Conservation (phyloP, 2,888 invertebrate species). For the Parelbella ahira region DNA sequence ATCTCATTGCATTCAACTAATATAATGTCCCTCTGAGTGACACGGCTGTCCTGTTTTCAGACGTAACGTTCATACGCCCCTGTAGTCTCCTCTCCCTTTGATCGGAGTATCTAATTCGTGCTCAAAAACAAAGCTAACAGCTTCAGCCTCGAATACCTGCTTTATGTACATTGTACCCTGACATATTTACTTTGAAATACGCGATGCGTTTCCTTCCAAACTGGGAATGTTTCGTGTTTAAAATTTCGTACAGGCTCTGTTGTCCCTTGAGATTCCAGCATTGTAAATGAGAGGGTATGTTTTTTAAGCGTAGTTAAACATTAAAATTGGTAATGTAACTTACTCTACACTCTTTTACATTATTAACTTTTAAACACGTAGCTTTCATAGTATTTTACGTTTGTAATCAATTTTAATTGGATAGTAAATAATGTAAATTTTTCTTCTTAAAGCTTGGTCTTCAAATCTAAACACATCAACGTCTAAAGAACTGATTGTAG, state of each 20-base stretch:
- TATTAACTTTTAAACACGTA: too few species aligned
- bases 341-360: too few species aligned
- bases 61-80: constrained; percentile 13
- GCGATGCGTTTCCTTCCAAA: constrained; percentile 6
- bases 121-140: constrained; percentile 11
- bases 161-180: constrained; percentile 7
- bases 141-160: constrained; percentile 13
- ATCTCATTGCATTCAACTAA: constrained; percentile 1
- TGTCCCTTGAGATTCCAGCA: constrained; percentile 4
- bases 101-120: constrained; percentile 11
- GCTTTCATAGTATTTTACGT: too few species aligned
- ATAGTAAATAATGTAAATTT: too few species aligned
- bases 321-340: too few species aligned
- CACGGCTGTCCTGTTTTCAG: too few species aligned
- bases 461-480: too few species aligned
- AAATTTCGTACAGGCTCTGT: background rate
- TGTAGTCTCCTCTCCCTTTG: constrained; percentile 18
- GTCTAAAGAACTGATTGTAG: too few species aligned
- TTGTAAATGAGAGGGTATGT: too few species aligned
- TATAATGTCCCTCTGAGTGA: background rate
- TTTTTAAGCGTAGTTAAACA: too few species aligned
- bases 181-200: constrained; percentile 17
- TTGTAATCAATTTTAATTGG: too few species aligned
- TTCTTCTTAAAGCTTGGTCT: too few species aligned
- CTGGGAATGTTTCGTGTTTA: constrained; percentile 1